Conservation (phyloP, 2,888 invertebrate genomes). For the Acanthosepion lycidas region DNA sequence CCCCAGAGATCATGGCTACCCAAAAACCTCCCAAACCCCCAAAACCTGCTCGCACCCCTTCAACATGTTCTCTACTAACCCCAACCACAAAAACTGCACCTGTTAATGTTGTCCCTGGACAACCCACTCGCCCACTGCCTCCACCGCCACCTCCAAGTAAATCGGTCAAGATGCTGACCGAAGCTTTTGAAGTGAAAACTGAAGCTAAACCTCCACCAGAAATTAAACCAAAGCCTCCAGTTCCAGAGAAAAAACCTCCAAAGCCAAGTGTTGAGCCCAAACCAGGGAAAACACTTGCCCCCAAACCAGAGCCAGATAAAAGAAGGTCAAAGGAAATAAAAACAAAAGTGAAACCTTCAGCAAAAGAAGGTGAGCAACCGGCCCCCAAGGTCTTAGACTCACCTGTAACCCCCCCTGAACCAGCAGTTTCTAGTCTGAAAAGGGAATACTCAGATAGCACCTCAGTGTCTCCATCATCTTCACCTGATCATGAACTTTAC, state of each 20-base stretch:
- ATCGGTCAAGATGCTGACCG: conserved; percentile 37
- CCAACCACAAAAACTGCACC: background rate
- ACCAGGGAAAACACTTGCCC: conserved; percentile 50
- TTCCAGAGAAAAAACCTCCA: conserved; percentile 54
- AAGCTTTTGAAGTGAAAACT: conserved; percentile 46
- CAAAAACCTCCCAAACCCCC: conserved; percentile 51
- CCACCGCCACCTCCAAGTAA: conserved; percentile 39
- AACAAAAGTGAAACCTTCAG: conserved; percentile 65
- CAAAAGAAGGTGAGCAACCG: conserved; percentile 65
- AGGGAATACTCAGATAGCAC: conserved; percentile 69
- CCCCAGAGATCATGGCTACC: conserved; percentile 60
- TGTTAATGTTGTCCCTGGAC: background rate
- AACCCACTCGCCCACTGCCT: conserved; percentile 42
- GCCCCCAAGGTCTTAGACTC: conserved; percentile 70
- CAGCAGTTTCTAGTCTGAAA: conserved; percentile 64
- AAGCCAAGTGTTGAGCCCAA: conserved; percentile 48
- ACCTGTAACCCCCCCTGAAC: conserved; percentile 70
- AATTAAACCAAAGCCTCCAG: conserved; percentile 24
- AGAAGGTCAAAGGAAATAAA: conserved; percentile 67
- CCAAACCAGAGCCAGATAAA: conserved; percentile 65
- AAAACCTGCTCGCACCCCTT: conserved; percentile 43
- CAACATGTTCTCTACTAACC: background rate
- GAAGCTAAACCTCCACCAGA: background rate
- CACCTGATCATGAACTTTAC: conserved; percentile 67
- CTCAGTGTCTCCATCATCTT: conserved; percentile 67